Evolutionary conservation across 2,888 invertebrate species (phyloP), one percentile per base, ranked within the genome.

Genomic region (Ophioninae sp.): DNA sequence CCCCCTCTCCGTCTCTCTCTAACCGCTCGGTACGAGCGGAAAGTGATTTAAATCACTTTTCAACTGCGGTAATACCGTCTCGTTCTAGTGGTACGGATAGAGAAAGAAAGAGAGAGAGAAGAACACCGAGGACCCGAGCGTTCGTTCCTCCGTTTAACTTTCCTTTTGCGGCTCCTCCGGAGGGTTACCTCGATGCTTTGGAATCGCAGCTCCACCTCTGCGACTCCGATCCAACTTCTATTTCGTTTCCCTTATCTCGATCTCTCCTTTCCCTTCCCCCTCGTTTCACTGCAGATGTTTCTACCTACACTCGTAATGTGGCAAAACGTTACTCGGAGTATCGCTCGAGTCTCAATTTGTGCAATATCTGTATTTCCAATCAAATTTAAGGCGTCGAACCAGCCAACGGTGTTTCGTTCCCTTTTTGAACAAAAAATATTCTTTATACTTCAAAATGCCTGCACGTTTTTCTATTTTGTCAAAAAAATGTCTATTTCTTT

Each of bases 11-110:
- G 20, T 78, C 64, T 76, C 74, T 74, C 69, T 68, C 37, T 61
- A 79, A 73, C 61, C 75, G 81, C 73, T 77, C 79, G 67, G 65
- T 79, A 67, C 67, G 64, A 68, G 56, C 81, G 78, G 79, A 79
- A 80, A 86, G 85, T 85, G 87, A 84, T 87, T 86, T 86, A 85
- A 86, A 87, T 86, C 84, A 87, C 85, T 86, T 86, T 84, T 85
- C 81, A 87, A 86, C 85, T 81, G 81, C 79, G 74, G 82, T 82
- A 82, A 83, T 77, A 76, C 81, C 81, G 80, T 85, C 81, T 77
- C 79, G 61, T 69, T 83, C 73, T 81, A 67, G 70, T 44, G 30
- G n/a, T 59, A 30, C 7, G 20, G 67, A n/a, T 21, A 23, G 68
- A 50, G 50, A 68, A 13, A 39, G 62, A 62, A 21, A 65, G 56